Conservation (phyloP, 2,888 invertebrate genomes). For the Andrena bicolor region DNA sequence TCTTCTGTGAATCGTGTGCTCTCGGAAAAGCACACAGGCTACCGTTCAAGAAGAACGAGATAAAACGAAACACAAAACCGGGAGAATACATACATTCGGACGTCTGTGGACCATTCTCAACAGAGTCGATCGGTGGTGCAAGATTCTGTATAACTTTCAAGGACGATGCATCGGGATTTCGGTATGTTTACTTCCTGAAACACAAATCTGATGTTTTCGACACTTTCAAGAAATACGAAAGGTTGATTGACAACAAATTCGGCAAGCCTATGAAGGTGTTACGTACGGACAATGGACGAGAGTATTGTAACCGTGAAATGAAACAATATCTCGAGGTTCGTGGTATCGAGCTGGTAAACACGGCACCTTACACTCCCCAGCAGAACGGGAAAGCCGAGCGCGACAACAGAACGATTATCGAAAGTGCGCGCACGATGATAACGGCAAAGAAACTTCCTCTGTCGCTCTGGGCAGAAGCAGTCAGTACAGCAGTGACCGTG, state of each 20-base stretch:
- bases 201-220: slow-evolving; percentile 2
- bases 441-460: not conserved
- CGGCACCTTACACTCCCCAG: slow-evolving; percentile 12
- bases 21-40: slow-evolving; percentile 5
- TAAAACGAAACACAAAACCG: not conserved
- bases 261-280: not conserved
- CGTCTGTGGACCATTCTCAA: not conserved
- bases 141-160: not conserved
- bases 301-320: slow-evolving; percentile 7
- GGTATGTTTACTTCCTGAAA: slow-evolving; percentile 1
- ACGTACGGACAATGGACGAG: not conserved
- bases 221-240: not conserved
- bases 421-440: slow-evolving; percentile 1
- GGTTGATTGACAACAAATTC: not conserved
- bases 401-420: slow-evolving; percentile 2
- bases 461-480: no score
- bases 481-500: no score
- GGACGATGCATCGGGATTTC: slow-evolving; percentile 17
- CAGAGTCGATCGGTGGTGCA: slow-evolving; percentile 1
- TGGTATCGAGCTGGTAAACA: not conserved
- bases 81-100: slow-evolving; percentile 4
- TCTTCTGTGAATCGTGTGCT: not conserved
- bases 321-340: not conserved
- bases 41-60: slow-evolving; percentile 1
- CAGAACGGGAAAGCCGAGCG: slow-evolving; percentile 17